Evolutionary conservation across 2,113 vertebrate genomes (phyloP), one percentile per base, ranked within the genome.

Genomic region (Agelaius phoeniceus): DNA sequence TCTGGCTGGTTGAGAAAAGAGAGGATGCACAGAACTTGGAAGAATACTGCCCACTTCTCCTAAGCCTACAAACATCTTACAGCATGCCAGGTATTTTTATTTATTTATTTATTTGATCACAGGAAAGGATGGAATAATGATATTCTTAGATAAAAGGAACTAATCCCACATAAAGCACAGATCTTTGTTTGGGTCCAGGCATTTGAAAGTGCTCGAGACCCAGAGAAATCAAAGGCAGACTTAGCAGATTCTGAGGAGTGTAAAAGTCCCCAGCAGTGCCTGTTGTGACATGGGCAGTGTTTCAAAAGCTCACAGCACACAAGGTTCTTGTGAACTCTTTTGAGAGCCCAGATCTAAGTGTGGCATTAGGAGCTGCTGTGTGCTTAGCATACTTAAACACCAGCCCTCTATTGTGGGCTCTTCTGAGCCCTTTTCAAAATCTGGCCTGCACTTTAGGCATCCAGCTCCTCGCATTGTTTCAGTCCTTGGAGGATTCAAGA

Each of bases 341-440:
- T 90, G 93, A 92, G 92, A 97, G 44, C 63, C 91, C 71, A 93
- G 93, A 95, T 95, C 94, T 93, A 84, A 97, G 95, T 41, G 22
- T 57, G 0, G 1, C 80, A 92, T 95, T 94, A 95, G 86, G 86
- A 93, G 76, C 68, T 74, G 76, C 89, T 67, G 39, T 94, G 86
- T 93, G 94, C 91, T 91, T 57, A 93, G 94, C 94, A 93, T 95
- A 11, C 69, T 78, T 67, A 93, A 96, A 85, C n/a, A 81, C 41
- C 84, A 61, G 76, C 76, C 75, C 76, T 86, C 51, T 49, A n/a
- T 41, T 81, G 57, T 55, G 44, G 86, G 83, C 69, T 87, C 48
- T 92, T 90, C 75, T 51, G 59, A 96, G 89, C 61, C 80, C 65
- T 67, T 95, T 63, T 57, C 89, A 68, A 84, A 96, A 92, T 37